Base-by-base conservation (phyloP, 2,797 vertebrate species). In the Pempheris klunzingeri region DNA sequence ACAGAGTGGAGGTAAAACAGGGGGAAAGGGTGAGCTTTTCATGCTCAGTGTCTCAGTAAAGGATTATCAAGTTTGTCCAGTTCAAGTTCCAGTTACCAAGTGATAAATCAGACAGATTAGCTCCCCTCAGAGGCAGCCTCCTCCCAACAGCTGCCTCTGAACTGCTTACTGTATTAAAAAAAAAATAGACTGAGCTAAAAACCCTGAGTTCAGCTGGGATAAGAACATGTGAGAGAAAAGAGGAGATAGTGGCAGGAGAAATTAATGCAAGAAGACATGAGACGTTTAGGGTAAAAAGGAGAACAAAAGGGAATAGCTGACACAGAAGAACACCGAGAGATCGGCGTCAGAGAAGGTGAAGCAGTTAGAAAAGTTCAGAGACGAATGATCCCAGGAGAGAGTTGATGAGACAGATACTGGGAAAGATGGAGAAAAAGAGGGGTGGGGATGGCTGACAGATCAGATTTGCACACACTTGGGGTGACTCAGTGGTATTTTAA, bases 401-500 rank as follows among this genome's bases (percentile, higher is more conserved):
- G 67, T 28, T 46, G 72, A 88, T 85, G 82, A 84, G 71, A 70
- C 61, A 67, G 77, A 90, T 65, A 24, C 64, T 69, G 46, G 71
- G 65, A 84, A 69, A 60, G 53, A 70, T 20, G 1, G n/a, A 44
- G 30, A 24, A 38, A 77, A 61, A 63, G 22, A 74, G 10, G 70
- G 82, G 75, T 14, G 76, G 75, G 53, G 59, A 68, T 2, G 41
- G 76, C 32, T 72, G 71, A 73, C 62, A 60, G 32, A 64, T 78
- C 39, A 62, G 34, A 84, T 77, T 83, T 69, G 76, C 55, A 64
- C 55, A 62, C 43, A 60, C 55, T 65, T 82, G 76, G 81, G 84
- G 77, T 83, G 86, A 86, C 66, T 88, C 78, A 77, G 41, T 67
- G 77, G 71, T 80, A 58, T 86, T 79, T 84, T 69, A 85, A 88